phyloP scores from a whole-genome alignment of 2,888 invertebrate species.

The Ichneumoninae sp. region DNA sequence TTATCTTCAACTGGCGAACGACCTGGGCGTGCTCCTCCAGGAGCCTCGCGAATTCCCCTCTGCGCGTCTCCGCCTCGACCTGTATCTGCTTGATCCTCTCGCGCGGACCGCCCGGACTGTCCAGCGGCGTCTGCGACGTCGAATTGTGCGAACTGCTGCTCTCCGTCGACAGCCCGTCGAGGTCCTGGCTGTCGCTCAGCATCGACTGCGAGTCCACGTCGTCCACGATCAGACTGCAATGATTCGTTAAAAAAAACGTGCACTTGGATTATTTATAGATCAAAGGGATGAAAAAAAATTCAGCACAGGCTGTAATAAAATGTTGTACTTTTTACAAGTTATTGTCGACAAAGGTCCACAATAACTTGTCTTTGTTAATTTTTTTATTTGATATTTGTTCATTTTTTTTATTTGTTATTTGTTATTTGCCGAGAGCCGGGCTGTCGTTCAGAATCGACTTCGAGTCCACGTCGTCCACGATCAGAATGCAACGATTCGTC shows the following conservation, averaged over 20 bases:
- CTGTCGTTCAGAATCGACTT: slow-evolving; percentile 75
- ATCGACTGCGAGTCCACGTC: slow-evolving; percentile 79
- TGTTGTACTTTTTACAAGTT: no score
- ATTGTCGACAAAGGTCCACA: no score
- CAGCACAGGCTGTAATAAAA: no score
- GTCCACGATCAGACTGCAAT: slow-evolving; percentile 77
- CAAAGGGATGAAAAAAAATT: no score
- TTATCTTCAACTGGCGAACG: slow-evolving; percentile 83
- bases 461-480: slow-evolving; percentile 80
- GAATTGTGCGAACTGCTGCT: slow-evolving; percentile 76
- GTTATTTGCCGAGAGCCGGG: slow-evolving; percentile 43
- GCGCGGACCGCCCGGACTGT: slow-evolving; percentile 77
- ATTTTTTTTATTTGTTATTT: no score
- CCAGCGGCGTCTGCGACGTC: slow-evolving; percentile 76
- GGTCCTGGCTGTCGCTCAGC: slow-evolving; percentile 72
- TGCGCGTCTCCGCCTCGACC: slow-evolving; percentile 83
- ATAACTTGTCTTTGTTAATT: no score
- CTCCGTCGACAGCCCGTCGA: slow-evolving; percentile 75
- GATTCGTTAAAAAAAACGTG: background rate
- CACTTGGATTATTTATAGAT: background rate
- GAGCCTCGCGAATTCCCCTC: slow-evolving; percentile 83
- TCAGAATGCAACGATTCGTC: slow-evolving; percentile 70
- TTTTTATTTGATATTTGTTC: no score
- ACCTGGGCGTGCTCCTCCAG: slow-evolving; percentile 84
- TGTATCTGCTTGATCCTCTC: slow-evolving; percentile 81